Conservation (phyloP, 2,888 invertebrate species). For the Nomada fucata region DNA sequence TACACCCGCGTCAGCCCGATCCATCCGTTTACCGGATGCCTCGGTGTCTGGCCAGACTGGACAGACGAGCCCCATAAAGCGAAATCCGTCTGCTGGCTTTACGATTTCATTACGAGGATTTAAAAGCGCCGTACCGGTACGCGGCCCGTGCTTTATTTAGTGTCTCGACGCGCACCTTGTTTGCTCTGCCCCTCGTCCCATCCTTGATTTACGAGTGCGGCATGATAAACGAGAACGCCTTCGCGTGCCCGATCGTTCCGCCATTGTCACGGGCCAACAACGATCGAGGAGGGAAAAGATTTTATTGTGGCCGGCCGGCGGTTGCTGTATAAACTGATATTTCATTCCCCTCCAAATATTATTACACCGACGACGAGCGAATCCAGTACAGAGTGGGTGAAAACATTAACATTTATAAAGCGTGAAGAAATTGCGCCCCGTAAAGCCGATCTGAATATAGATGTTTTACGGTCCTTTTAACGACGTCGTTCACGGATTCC, state of each 20-base stretch:
- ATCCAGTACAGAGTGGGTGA: constrained; percentile 8
- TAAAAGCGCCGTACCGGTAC: constrained; percentile 59
- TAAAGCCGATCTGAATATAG: constrained; percentile 47
- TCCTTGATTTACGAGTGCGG: constrained; percentile 61
- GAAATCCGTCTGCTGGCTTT: constrained; percentile 63
- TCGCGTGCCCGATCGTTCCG: constrained; percentile 37
- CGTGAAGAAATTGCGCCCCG: constrained; percentile 23
- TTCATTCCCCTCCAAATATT: constrained; percentile 12
- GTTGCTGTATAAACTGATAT: constrained; percentile 1
- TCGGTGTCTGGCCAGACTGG: constrained; percentile 6
- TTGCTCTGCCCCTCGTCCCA: constrained; percentile 37
- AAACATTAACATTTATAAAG: constrained; percentile 39
- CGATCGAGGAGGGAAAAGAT: constrained; percentile 2
- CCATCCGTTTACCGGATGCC: constrained; percentile 26
- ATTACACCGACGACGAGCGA: background rate
- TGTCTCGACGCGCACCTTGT: constrained; percentile 47
- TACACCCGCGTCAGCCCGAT: background rate
- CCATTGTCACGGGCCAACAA: constrained; percentile 49
- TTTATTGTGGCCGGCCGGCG: constrained; percentile 15
- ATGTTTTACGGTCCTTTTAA: constrained; percentile 57
- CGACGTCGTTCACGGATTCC: constrained; percentile 53
- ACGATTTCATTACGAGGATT: constrained; percentile 73
- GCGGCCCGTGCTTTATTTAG: constrained; percentile 60
- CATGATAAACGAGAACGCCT: constrained; percentile 59
- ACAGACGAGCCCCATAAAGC: constrained; percentile 61